Evolutionary conservation across 2,888 invertebrate species (phyloP).

Genomic region (Sabatieria punctata): DNA sequence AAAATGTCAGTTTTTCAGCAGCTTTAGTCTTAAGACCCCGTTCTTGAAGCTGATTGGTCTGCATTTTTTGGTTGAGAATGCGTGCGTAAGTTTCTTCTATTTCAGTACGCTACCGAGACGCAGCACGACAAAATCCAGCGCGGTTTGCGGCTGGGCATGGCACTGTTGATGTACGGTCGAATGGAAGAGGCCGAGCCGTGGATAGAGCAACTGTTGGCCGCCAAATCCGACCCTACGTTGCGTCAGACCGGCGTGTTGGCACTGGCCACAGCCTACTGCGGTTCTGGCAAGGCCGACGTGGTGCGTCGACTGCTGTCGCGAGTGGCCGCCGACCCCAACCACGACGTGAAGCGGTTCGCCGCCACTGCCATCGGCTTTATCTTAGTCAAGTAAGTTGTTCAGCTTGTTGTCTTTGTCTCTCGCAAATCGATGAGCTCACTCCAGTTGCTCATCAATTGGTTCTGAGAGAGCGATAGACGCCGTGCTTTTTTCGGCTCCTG

Average conservation of each 20-base stretch:
- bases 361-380: slow-evolving; percentile 96
- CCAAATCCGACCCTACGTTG: slow-evolving; percentile 23
- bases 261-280: slow-evolving; percentile 76
- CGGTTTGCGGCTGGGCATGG: slow-evolving; percentile 86
- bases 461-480: too few species aligned
- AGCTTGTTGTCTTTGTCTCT: too few species aligned
- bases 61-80: too few species aligned
- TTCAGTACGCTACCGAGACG: slow-evolving; percentile 72
- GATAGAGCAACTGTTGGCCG: slow-evolving; percentile 49
- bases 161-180: slow-evolving; percentile 88
- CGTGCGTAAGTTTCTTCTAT: too few species aligned
- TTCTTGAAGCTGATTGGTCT: too few species aligned
- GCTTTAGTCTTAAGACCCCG: too few species aligned
- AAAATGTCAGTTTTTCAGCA: too few species aligned
- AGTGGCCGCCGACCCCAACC: slow-evolving; percentile 92
- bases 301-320: slow-evolving; percentile 82
- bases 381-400: slow-evolving; percentile 55
- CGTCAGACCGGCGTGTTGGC: slow-evolving; percentile 56
- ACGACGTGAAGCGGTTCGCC: slow-evolving; percentile 92
- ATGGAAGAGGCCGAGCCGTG: slow-evolving; percentile 88
- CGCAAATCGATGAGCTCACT: too few species aligned
- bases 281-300: slow-evolving; percentile 90
- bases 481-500: too few species aligned
- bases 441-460: too few species aligned
- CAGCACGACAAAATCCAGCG: slow-evolving; percentile 96